Base-by-base conservation (phyloP, 1,140 invertebrate genomes). In the Hylyphantes graminicola region DNA sequence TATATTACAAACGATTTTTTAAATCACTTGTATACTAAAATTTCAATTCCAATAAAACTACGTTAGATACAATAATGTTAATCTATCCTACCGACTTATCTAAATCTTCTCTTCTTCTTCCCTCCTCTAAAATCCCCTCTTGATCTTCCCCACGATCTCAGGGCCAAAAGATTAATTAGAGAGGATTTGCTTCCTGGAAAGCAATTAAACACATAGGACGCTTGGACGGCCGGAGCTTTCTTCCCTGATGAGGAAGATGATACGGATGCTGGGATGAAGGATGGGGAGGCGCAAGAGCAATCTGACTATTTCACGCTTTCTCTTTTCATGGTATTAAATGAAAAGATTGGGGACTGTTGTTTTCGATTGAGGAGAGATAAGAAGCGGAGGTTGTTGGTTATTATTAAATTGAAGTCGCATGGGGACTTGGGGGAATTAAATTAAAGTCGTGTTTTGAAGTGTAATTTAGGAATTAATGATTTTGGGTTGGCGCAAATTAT, bases 121-220 rank as follows among this genome's bases (percentile, higher is more conserved):
- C 12, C 72, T 21, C 17, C 21, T 15, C 59, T 59, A 57, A 74
- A 74, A 59, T 74, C 72, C 72, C 19, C 13, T 55, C 53, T 21
- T 57, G 55, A 53, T 74, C 59, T 51, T 74, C 48, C 35, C 19
- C 48, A 51, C 55, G 72, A 55, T 57, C 55, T 55, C 53, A 19
- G 53, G 11, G 21, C 53, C 55, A 74, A 74, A 74, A 74, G 72
- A 76, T 76, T 76, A 76, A 76, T 76, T 76, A 76, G 59, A 76
- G 48, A 50, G 74, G 74, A 61, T 64, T 76, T 76, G 57, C 74
- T 76, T 48, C 21, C 48, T 64, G 53, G 74, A 64, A 76, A 76
- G 74, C 74, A 76, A 76, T 76, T 76, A 76, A 76, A 54, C 74
- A 76, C 57, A 51, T 55, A 57, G 59, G 57, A 76, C 21, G 72